A percentile compares a stretch with the other conserved stretches of the same genome.
Conservation (phyloP, 2,113 vertebrate genomes). For the Gavia stellata region DNA sequence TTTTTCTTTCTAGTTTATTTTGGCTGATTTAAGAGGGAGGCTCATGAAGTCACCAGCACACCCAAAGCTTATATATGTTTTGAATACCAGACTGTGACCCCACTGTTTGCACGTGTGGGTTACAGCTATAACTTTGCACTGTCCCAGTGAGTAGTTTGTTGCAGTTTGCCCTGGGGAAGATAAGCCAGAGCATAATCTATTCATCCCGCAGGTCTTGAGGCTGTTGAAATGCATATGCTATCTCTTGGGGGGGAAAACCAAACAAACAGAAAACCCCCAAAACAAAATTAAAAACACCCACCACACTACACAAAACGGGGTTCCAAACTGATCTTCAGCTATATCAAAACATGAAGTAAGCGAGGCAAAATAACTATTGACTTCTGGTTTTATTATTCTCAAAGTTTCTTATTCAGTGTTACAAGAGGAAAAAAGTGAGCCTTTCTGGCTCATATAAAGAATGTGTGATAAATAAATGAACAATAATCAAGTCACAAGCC, state of each 20-base stretch:
- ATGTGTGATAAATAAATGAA: too few species aligned
- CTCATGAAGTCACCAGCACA: slow-evolving; percentile 20
- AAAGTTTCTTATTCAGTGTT: neutral
- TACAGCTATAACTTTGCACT: neutral
- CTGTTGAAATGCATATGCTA: neutral
- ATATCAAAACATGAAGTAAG: neutral
- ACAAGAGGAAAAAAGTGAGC: neutral
- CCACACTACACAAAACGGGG: neutral
- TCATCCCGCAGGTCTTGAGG: neutral
- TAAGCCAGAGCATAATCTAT: slow-evolving; percentile 14
- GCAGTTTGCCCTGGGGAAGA: neutral
- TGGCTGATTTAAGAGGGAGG: neutral
- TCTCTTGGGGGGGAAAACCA: neutral
- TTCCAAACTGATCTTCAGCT: neutral
- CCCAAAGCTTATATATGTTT: neutral
- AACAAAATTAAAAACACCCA: neutral
- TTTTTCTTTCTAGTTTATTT: slow-evolving; percentile 6
- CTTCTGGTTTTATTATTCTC: neutral
- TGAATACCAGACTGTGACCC: neutral
- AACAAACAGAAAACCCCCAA: neutral
- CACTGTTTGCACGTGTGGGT: neutral
- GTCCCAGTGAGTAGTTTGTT: neutral
- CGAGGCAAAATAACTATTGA: neutral
- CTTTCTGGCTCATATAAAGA: neutral
- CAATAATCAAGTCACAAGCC: neutral